Percentiles rank a stretch among this genome's conserved stretches.
These are phyloP conservation scores for Botrylloides violaceus DNA, from an alignment of 23 tunicate species.

Conservation along the genomic window DNA sequence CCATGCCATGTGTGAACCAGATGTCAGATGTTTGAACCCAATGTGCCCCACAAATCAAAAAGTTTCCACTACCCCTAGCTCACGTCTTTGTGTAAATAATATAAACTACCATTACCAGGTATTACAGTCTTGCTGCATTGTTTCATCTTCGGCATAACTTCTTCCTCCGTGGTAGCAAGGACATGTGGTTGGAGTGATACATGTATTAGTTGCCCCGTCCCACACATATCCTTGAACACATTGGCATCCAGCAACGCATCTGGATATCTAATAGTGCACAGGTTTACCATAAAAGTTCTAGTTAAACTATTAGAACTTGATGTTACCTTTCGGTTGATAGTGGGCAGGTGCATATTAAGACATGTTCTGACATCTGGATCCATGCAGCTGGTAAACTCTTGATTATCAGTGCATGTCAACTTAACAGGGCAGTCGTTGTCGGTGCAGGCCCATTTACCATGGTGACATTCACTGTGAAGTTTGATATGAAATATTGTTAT, in stretches of 20 bases:
- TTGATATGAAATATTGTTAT: not conserved
- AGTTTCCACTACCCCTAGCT: no score
- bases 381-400: slow-evolving; percentile 95
- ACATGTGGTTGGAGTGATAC: slow-evolving; percentile 79
- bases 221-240: slow-evolving; percentile 71
- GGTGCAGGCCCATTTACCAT: slow-evolving; percentile 94
- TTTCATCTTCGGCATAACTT: slow-evolving; percentile 80
- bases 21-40: no score
- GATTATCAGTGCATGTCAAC: slow-evolving; percentile 58
- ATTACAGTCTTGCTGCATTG: slow-evolving; percentile 97
- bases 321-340: slow-evolving; percentile 68
- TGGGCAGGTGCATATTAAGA: slow-evolving; percentile 81
- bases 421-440: slow-evolving; percentile 78
- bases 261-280: slow-evolving; percentile 30
- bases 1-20: no score
- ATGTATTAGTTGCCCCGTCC: slow-evolving; percentile 47
- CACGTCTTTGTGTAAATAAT: not conserved
- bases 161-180: slow-evolving; percentile 97
- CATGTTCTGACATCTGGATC: slow-evolving; percentile 80
- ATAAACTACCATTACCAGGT: slow-evolving; percentile 45
- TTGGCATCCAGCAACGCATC: slow-evolving; percentile 89
- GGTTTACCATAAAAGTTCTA: not conserved
- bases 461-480: slow-evolving; percentile 72
- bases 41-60: not conserved
- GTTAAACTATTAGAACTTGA: not conserved